Evolutionary conservation across 2,888 invertebrate genomes (phyloP), one percentile per base, ranked within the genome.

Genomic region (Archips xylosteana): DNA sequence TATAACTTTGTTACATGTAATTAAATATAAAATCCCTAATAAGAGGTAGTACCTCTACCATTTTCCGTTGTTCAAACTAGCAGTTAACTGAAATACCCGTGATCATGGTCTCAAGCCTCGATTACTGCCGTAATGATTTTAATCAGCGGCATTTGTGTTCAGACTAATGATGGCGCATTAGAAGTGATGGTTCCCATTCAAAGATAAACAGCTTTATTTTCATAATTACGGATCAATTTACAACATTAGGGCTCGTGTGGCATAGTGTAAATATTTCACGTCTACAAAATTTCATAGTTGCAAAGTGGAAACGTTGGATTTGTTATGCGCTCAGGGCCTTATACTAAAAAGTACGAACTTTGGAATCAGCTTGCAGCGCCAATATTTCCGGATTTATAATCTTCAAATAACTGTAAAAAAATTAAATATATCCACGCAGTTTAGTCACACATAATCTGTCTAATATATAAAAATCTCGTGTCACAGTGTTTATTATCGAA

Each of bases 171-270:
- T 32, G 13, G 15, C 54, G 10, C 23, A 68, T 65, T 61, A 51
- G 42, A 36, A 39, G 60, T 70, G 63, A 71, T 65, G 59, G 23
- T n/a, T 59, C 32, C 49, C 59, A 60, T 60, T 66, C 59, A 6
- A 13, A 13, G 36, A 12, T 51, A 62, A 66, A 39, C 39, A 6
- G 34, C 32, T 62, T 34, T 23, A 60, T 66, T 71, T 66, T 15
- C 51, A 15, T 54, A 66, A 71, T 66, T 12, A 23, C 47, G 2
- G 51, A 71, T 6, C 34, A 51, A 36, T 60, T 60, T 6, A 12
- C 6, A 36, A 39, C n/a, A 12, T 32, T 23, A 45, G 32, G 15
- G 15, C 32, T 23, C 5, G 45, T 45, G 5, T 32, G 32, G 0
- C 32, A 32, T 32, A 12, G 4, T n/a, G n/a, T 49, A 5, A 49